Evolutionary conservation across 92 coral and sea anemone species (phyloP).

Genomic region (Heteractis magnifica): DNA sequence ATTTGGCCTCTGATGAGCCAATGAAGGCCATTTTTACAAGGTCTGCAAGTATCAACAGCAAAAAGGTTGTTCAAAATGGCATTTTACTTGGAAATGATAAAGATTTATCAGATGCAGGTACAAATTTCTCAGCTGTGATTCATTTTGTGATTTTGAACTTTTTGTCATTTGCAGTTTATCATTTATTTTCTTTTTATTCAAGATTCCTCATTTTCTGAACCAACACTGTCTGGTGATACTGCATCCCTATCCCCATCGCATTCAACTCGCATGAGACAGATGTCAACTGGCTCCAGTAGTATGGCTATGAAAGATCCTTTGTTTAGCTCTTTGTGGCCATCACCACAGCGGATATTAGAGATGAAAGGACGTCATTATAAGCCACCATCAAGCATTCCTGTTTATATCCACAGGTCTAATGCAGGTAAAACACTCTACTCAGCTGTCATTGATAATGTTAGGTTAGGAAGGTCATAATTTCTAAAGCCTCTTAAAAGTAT

Average conservation of each 20-base stretch:
- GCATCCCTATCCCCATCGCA: constrained; percentile 16
- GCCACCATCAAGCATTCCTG: constrained; percentile 63
- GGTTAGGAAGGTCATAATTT: not conserved
- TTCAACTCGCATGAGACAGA: constrained; percentile 16
- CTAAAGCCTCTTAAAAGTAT: not conserved
- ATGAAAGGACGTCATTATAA: constrained; percentile 69
- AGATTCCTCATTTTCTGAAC: not conserved
- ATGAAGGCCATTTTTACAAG: constrained; percentile 61
- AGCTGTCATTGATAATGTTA: not conserved
- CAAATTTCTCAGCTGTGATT: not conserved
- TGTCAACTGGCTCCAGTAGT: constrained; percentile 26
- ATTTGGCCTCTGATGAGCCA: constrained; percentile 66
- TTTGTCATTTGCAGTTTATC: not conserved
- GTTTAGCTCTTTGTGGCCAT: constrained; percentile 73
- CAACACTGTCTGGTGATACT: constrained; percentile 23
- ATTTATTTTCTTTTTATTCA: not conserved
- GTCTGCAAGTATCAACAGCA: constrained; percentile 3
- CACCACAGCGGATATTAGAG: constrained; percentile 81
- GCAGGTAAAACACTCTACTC: constrained; percentile 37
- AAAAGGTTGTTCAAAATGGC: constrained; percentile 34
- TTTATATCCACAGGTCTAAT: constrained; percentile 35
- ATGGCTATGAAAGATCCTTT: constrained; percentile 50
- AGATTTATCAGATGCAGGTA: constrained; percentile 54
- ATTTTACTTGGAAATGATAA: constrained; percentile 19
- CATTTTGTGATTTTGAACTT: not conserved